A percentile compares a stretch with the other conserved stretches of the same genome.
Conservation (phyloP, 1,140 invertebrate species). For the Drosophila nannoptera region DNA sequence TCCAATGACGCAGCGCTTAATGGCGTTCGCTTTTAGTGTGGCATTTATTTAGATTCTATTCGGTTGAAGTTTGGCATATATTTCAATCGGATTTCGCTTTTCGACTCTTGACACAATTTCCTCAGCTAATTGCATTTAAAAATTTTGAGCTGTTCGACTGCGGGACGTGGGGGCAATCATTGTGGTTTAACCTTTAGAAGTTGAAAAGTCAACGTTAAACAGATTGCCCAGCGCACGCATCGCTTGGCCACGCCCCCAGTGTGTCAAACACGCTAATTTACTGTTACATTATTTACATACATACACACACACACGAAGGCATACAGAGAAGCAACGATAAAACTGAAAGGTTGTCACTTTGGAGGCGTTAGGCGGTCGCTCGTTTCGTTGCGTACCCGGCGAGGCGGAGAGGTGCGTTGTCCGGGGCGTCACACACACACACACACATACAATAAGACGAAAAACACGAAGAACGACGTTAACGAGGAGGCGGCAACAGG, state of each 20-base stretch:
- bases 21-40: slow-evolving; percentile 9
- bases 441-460: slow-evolving; percentile 23
- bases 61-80: not conserved
- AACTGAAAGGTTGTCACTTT: slow-evolving; percentile 77
- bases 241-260: slow-evolving; percentile 67
- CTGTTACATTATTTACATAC: slow-evolving; percentile 75
- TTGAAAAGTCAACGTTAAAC: slow-evolving; percentile 69
- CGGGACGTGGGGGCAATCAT: slow-evolving; percentile 4
- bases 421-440: slow-evolving; percentile 4
- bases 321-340: slow-evolving; percentile 45
- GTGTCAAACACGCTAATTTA: slow-evolving; percentile 78
- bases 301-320: slow-evolving; percentile 26
- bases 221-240: slow-evolving; percentile 66
- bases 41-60: slow-evolving; percentile 27
- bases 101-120: slow-evolving; percentile 5
- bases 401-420: not conserved
- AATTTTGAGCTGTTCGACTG: not conserved
- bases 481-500: slow-evolving; percentile 57
- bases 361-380: slow-evolving; percentile 65
- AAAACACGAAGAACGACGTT: slow-evolving; percentile 56
- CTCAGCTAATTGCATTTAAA: slow-evolving; percentile 5
- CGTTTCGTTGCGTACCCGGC: slow-evolving; percentile 41
- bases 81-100: slow-evolving; percentile 2
- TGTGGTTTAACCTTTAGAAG: slow-evolving; percentile 47
- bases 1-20: slow-evolving; percentile 21